Percentiles rank a stretch among this genome's conserved stretches.
Evolutionary conservation across 2,113 vertebrate genomes (phyloP).

Genomic region (Macrotis lagotis): DNA sequence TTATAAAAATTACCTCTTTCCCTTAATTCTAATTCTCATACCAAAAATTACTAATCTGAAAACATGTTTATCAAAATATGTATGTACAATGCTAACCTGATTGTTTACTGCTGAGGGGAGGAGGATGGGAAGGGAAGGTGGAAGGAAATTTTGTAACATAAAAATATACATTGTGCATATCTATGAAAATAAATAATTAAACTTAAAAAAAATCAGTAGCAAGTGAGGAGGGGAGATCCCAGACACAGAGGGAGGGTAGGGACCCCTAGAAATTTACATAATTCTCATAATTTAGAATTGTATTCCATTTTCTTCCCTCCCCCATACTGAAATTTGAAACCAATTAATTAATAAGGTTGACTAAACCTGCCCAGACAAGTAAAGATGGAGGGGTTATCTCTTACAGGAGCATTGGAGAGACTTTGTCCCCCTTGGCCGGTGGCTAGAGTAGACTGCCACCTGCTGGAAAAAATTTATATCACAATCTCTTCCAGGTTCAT

Average conservation of each 20-base stretch:
- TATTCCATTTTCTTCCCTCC: not conserved
- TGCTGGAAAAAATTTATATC: not conserved
- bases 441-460: not conserved
- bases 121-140: too few species aligned
- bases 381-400: not conserved
- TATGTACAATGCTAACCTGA: too few species aligned
- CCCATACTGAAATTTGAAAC: not conserved
- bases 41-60: too few species aligned
- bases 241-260: not conserved
- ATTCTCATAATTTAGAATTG: not conserved
- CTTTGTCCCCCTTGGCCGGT: not conserved
- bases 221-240: not conserved
- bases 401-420: not conserved
- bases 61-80: too few species aligned
- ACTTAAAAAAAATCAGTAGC: too few species aligned
- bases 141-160: too few species aligned
- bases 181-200: too few species aligned
- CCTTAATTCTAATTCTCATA: too few species aligned
- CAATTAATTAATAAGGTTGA: not conserved
- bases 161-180: too few species aligned
- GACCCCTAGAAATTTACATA: not conserved
- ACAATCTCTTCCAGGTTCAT: not conserved
- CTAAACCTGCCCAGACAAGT: not conserved
- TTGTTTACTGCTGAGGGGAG: too few species aligned
- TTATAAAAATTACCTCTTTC: too few species aligned